Base-by-base conservation (phyloP, 2,113 vertebrate species). In the Bettongia penicillata region DNA sequence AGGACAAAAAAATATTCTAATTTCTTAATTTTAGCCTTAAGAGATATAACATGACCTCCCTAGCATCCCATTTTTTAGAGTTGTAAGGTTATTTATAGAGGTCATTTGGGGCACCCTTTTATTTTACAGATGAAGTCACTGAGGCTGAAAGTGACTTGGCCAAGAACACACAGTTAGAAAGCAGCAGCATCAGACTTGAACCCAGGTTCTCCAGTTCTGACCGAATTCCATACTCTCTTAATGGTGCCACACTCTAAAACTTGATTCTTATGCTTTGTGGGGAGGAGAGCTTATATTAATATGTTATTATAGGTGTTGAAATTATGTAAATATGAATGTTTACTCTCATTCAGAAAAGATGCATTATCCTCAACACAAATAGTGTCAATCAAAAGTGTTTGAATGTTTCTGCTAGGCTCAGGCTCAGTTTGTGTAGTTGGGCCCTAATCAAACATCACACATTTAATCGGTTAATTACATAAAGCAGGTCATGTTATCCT, bases 391-490 rank as follows among this genome's bases (percentile, higher is more conserved):
- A 0, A 93, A 97, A 68, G 61, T 48, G 52, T 94, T 96, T 93
- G 93, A 94, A 49, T 91, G n/a, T 97, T 90, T 96, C 96, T 96
- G 96, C 96, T 84, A 97, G 14, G 96, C 48, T 94, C 31, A 95
- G 93, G 61, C 94, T 97, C 91, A 91, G 93, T 96, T 96, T 94
- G 90, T 93, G 28, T 90, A 92, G 97, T 89, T 52, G 90, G 92
- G 24, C 57, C 89, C 97, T 93, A 95, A 57, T 97, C 96, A 97
- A 77, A 97, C 91, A 92, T 53, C 89, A 90, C 95, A 96, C 95
- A 96, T 96, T 97, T 95, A 94, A 96, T 98, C 96, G 97, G 92
- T 43, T 95, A 95, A 95, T 96, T 96, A 96, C 22, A 90, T 92
- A 94, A 97, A 94, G 3, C 50, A 90, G 49, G 94, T 93, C 91